Base-by-base conservation (phyloP, 2,888 invertebrate species). In the Tiliacea aurago region DNA sequence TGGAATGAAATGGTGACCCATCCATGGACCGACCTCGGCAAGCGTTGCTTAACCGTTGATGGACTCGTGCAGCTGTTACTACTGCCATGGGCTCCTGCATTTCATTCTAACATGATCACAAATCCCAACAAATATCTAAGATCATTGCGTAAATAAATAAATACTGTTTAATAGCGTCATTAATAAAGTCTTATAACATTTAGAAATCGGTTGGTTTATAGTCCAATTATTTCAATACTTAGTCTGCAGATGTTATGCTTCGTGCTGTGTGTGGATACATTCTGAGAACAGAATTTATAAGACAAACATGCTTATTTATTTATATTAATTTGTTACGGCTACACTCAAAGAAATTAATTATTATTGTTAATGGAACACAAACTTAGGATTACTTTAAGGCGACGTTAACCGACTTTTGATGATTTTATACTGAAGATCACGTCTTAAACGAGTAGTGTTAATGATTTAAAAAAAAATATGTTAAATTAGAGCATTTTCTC, bases 161-260 rank as follows among this genome's bases (percentile, higher is more conserved):
- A 62, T 45, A 45, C 43, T 10, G 23, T 13, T 41, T 43, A 70
- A 78, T 61, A 15, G 64, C n/a, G 47, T 11, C 64, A 43, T 78
- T 33, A 55, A 65, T 65, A 55, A 55, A 43, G 23, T 61, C 13
- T 28, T 47, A 28, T 28, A 59, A 23, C 45, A 37, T 59, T 78
- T 76, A 76, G 76, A 77, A 77, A 77, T 78, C 76, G n/a, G 20
- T 28, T 65, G 18, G n/a, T 78, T 77, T 77, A 78, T 70, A 10
- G 23, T 33, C 55, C 59, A 78, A 78, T 77, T 78, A 78, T 45
- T 20, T 73, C 11, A 37, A 37, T 23, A 45, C 33, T 45, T 18
- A 47, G n/a, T 33, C 11, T 23, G 20, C 1, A 9, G 9, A 64
- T 18, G 15, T 59, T 58, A 69, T 41, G 11, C 56, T 10, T 56